Evolutionary conservation across 2,797 vertebrate genomes (phyloP), one percentile per base, ranked within the genome.

Genomic region (Falco rusticolus): DNA sequence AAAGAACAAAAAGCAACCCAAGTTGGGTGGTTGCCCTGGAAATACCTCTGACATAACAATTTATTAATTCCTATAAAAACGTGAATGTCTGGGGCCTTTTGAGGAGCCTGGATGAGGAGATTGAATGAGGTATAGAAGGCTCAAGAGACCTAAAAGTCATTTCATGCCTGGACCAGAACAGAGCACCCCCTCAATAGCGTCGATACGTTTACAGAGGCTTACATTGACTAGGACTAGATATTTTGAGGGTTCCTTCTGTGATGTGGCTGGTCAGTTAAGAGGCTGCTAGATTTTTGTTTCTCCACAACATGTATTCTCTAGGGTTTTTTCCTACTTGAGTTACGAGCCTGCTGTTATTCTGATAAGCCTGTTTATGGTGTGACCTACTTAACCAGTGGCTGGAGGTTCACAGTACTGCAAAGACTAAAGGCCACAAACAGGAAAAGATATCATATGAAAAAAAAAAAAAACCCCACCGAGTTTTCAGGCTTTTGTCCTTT

Each of bases 361-460:
- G 94, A 92, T 92, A 93, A 97, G 82, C 61, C 14, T 47, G 75
- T 78, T 94, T 89, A 59, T 68, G 92, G 93, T 92, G 91, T 96
- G 90, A 92, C 80, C 94, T 82, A 69, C 75, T 96, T 82, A 83
- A 78, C 54, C 57, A 31, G 19, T 26, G 87, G 70, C 74, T 74
- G 93, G 31, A 94, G 91, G 43, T 60, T 72, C 41, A 1, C 26
- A 33, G 80, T 65, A 94, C 61, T 28, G 95, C 80, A 92, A 90
- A 89, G 89, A 85, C 86, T 69, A 91, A 96, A 96, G 80, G 92
- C 94, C 85, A 84, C 94, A 86, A 93, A 95, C 91, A 95, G 85
- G 97, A 87, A 84, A 90, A 94, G 83, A 95, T 54, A 89, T 89
- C 72, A 85, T 95, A 97, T 13, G 17, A 50, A 37, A 87, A 66